Evolutionary conservation across 2,797 vertebrate species (phyloP).

Genomic region (Syngnathus acus): DNA sequence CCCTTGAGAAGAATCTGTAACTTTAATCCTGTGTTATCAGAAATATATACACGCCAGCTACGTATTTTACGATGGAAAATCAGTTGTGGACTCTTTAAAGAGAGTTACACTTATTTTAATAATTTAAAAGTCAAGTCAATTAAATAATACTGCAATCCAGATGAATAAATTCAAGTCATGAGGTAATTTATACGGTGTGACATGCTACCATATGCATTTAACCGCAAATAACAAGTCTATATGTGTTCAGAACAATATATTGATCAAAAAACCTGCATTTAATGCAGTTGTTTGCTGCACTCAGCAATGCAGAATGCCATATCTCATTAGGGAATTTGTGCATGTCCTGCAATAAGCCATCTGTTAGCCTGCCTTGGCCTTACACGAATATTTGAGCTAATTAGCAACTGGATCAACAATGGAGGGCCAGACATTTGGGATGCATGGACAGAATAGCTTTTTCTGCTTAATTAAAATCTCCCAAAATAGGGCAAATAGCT

Average conservation of each 20-base stretch:
- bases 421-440: slow-evolving; percentile 61
- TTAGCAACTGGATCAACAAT: slow-evolving; percentile 64
- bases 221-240: not conserved
- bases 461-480: slow-evolving; percentile 69
- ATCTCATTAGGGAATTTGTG: slow-evolving; percentile 56
- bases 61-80: too few relatives aligned
- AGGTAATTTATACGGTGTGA: not conserved
- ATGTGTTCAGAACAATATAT: not conserved
- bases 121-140: not conserved
- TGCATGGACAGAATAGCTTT: slow-evolving; percentile 55
- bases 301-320: slow-evolving; percentile 40
- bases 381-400: slow-evolving; percentile 63
- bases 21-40: too few relatives aligned
- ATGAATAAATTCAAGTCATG: not conserved
- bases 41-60: not conserved
- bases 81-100: not conserved
- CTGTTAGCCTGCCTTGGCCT: slow-evolving; percentile 56
- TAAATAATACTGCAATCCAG: not conserved
- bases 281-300: not conserved
- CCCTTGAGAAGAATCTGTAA: too few relatives aligned
- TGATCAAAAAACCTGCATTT: slow-evolving; percentile 1
- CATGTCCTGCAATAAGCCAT: slow-evolving; percentile 50
- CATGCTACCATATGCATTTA: not conserved
- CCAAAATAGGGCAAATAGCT: slow-evolving; percentile 57
- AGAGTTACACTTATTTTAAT: not conserved